Evolutionary conservation across 2,113 vertebrate genomes (phyloP).

Genomic region (Menidia beryllina): DNA sequence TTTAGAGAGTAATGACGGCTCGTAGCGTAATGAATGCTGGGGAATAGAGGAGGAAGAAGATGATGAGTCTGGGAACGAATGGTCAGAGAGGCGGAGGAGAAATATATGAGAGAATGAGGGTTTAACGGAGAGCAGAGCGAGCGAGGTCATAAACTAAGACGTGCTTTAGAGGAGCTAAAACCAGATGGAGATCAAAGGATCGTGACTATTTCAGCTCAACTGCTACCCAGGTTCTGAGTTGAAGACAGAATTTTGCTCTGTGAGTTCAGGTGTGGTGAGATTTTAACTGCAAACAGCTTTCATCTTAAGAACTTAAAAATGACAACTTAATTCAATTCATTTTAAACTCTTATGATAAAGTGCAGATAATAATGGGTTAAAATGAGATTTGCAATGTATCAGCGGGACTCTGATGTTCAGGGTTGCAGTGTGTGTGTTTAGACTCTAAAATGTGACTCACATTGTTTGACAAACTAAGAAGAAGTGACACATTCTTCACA

Average conservation of each 20-base stretch:
- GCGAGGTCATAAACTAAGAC: constrained; percentile 2
- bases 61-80: constrained; percentile 8
- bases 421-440: too few relatives aligned
- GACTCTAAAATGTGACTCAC: too few relatives aligned
- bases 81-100: constrained; percentile 28
- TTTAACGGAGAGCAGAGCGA: constrained; percentile 39
- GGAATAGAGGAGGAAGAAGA: constrained; percentile 7
- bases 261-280: constrained; percentile 11
- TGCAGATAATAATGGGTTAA: neutral
- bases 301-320: neutral
- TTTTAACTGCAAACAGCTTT: constrained; percentile 18
- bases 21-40: constrained; percentile 23
- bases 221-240: neutral
- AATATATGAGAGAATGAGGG: constrained; percentile 7
- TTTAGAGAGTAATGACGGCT: constrained; percentile 33
- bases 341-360: constrained; percentile 21
- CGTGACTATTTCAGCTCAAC: constrained; percentile 8
- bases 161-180: constrained; percentile 29
- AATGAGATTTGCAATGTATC: too few relatives aligned
- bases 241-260: constrained; percentile 32
- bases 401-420: too few relatives aligned
- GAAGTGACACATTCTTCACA: too few relatives aligned
- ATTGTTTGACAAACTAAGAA: too few relatives aligned
- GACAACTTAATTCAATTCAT: neutral
- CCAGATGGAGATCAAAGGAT: constrained; percentile 49